Conservation (phyloP, 2,113 vertebrate species). For the Blennius ocellaris region DNA sequence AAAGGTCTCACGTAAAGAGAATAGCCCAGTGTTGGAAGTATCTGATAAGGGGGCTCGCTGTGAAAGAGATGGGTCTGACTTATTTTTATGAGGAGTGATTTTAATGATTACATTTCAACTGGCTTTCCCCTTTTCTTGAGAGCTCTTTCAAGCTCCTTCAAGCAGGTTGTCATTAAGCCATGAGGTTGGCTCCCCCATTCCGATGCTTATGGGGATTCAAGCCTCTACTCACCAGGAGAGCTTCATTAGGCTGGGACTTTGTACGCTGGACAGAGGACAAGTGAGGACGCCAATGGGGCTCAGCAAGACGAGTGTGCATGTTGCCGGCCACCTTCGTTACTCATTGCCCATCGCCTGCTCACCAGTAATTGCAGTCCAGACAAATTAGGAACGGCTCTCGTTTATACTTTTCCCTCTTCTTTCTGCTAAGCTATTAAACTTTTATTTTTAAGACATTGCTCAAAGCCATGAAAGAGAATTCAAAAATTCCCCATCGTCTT, state of each 20-base stretch:
- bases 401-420: slow-evolving; percentile 47
- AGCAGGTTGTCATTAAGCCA: slow-evolving; percentile 77
- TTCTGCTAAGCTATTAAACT: slow-evolving; percentile 81
- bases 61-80: slow-evolving; percentile 68
- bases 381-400: slow-evolving; percentile 72
- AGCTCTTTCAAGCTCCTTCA: slow-evolving; percentile 72
- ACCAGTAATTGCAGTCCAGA: slow-evolving; percentile 76
- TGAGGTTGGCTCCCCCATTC: slow-evolving; percentile 63
- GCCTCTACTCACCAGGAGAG: slow-evolving; percentile 67
- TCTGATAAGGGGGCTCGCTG: slow-evolving; percentile 72
- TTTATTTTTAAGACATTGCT: slow-evolving; percentile 82
- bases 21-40: slow-evolving; percentile 60
- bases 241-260: slow-evolving; percentile 76
- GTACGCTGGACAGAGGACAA: slow-evolving; percentile 65
- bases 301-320: slow-evolving; percentile 40
- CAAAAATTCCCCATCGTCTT: slow-evolving; percentile 66
- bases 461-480: slow-evolving; percentile 85
- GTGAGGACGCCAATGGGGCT: slow-evolving; percentile 47
- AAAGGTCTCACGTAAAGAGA: slow-evolving; percentile 65
- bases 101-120: slow-evolving; percentile 80
- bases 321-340: slow-evolving; percentile 61
- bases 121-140: slow-evolving; percentile 62
- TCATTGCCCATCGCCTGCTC: slow-evolving; percentile 47
- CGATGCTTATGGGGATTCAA: slow-evolving; percentile 65
- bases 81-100: slow-evolving; percentile 75